Percentiles rank a stretch among this genome's conserved stretches.
Evolutionary conservation across 2,888 invertebrate species (phyloP).

Genomic region (Drosophila neutralis): DNA sequence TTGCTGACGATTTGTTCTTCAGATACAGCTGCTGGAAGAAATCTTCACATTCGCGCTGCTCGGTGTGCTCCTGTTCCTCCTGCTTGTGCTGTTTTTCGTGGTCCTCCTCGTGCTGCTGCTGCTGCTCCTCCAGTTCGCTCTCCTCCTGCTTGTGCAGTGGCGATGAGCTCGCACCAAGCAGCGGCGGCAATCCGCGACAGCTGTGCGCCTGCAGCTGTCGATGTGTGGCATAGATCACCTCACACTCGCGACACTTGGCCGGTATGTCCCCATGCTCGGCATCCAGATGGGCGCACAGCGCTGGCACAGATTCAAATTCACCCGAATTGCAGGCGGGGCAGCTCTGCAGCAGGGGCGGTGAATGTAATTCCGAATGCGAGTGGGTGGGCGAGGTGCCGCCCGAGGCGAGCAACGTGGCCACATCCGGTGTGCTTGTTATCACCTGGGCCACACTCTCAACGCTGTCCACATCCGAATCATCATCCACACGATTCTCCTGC

Average conservation of each 20-base stretch:
- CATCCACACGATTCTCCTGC: constrained; percentile 6
- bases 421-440: constrained; percentile 69
- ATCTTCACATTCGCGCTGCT: constrained; percentile 87
- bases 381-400: constrained; percentile 27
- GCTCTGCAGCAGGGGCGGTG: constrained; percentile 70
- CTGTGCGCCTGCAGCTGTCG: constrained; percentile 89
- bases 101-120: constrained; percentile 1
- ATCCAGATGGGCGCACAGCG: constrained; percentile 88
- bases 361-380: constrained; percentile 22
- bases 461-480: constrained; percentile 15
- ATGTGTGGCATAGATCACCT: constrained; percentile 90
- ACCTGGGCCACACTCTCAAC: constrained; percentile 47
- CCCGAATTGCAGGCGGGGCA: constrained; percentile 88
- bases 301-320: constrained; percentile 87
- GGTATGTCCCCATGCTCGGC: constrained; percentile 88
- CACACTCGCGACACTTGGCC: constrained; percentile 90
- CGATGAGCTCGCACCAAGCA: constrained; percentile 60
- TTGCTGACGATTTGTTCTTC: constrained; percentile 88
- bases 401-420: constrained; percentile 63
- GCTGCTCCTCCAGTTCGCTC: constrained; percentile 35
- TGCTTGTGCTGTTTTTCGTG: constrained; percentile 37
- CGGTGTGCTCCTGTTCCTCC: constrained; percentile 2
- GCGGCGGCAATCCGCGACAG: constrained; percentile 43
- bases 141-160: constrained; percentile 54
- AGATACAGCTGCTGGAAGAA: constrained; percentile 93